Conservation (phyloP, 2,797 vertebrate genomes). For the Gallinago nigripennis region DNA sequence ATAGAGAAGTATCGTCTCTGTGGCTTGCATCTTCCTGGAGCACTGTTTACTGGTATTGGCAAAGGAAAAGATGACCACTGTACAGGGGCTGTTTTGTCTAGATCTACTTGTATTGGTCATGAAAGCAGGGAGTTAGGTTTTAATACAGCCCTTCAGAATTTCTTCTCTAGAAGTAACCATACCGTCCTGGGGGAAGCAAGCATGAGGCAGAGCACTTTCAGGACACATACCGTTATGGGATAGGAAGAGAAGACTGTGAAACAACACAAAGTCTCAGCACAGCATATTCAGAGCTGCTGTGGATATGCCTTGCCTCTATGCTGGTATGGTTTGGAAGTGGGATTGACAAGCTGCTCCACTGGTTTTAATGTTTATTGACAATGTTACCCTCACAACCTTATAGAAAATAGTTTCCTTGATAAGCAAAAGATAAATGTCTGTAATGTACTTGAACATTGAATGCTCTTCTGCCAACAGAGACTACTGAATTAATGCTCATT, state of each 20-base stretch:
- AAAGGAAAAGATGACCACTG: not conserved
- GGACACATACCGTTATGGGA: rapidly evolving
- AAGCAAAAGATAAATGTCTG: not conserved
- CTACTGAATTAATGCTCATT: not conserved
- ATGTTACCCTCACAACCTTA: not conserved
- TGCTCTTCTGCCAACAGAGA: not conserved
- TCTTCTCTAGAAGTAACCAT: not conserved
- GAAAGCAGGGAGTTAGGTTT: not conserved
- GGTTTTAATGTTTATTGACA: not conserved
- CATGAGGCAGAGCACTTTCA: not conserved
- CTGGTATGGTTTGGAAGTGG: not conserved
- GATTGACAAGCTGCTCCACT: not conserved
- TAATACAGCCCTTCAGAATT: not conserved
- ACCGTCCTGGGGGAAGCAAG: not conserved
- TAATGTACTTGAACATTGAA: not conserved
- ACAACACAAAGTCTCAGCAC: not conserved
- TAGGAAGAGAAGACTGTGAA: not conserved
- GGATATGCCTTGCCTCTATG: not conserved
- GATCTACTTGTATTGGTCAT: not conserved
- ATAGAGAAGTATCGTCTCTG: not conserved
- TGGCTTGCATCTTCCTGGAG: not conserved
- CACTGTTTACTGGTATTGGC: not conserved
- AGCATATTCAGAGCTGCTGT: not conserved
- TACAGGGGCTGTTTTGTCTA: not conserved
- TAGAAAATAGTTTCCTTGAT: not conserved